Percentiles rank a stretch among this genome's conserved stretches.
Evolutionary conservation across 1,140 invertebrate species (phyloP).

Genomic region (Drosophila sp.): DNA sequence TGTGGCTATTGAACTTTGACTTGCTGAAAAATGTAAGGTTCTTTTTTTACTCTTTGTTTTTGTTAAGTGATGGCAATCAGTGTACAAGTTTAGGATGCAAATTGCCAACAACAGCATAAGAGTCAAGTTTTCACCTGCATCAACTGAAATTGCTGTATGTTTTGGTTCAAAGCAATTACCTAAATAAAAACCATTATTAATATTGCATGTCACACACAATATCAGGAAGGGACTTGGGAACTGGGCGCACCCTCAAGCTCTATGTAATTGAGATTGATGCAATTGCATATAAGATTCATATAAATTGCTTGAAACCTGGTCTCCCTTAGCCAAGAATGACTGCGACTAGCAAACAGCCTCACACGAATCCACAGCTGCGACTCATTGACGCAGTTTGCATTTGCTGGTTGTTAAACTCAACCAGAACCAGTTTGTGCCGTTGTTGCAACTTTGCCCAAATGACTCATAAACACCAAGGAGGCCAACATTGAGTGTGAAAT

Average conservation of each 20-base stretch:
- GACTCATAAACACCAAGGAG: constrained; percentile 72
- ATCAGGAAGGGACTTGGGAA: neutral
- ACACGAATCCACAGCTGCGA: constrained; percentile 33
- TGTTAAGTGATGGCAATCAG: constrained; percentile 26
- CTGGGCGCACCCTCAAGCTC: constrained; percentile 45
- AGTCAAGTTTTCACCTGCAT: constrained; percentile 8
- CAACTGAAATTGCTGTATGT: constrained; percentile 27
- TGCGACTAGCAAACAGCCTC: constrained; percentile 15
- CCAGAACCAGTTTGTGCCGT: constrained; percentile 54
- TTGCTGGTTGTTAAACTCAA: constrained; percentile 4
- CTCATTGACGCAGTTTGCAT: constrained; percentile 38
- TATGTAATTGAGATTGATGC: constrained; percentile 78
- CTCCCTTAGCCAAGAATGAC: constrained; percentile 25
- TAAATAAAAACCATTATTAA: constrained; percentile 80
- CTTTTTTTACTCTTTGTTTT: neutral
- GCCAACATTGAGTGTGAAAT: constrained; percentile 57
- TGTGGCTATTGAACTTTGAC: constrained; percentile 67
- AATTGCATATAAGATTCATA: constrained; percentile 80
- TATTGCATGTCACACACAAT: constrained; percentile 71
- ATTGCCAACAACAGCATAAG: constrained; percentile 5
- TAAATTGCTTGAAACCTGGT: constrained; percentile 73
- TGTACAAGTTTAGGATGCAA: constrained; percentile 23
- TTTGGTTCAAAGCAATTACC: constrained; percentile 66
- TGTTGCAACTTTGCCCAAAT: constrained; percentile 68
- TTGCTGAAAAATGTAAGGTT: constrained; percentile 18